Conservation (phyloP, 2,797 vertebrate species). For the Hylomyscus alleni region DNA sequence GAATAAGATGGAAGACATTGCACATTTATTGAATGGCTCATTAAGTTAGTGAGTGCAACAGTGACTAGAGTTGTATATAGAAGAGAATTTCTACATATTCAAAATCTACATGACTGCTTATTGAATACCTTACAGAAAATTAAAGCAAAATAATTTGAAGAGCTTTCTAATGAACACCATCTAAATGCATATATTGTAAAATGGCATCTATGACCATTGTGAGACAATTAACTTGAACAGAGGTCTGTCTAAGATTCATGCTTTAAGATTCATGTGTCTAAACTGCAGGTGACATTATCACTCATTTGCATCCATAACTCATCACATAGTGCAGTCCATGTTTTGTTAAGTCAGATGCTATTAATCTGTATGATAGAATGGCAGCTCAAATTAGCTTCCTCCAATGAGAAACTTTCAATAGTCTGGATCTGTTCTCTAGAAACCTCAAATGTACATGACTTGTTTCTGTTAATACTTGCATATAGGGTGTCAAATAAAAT, state of each 20-base stretch:
- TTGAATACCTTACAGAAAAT: neutral
- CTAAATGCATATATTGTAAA: neutral
- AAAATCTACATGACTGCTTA: neutral
- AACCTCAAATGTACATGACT: neutral
- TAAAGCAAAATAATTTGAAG: neutral
- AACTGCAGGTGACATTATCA: neutral
- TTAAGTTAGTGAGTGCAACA: neutral
- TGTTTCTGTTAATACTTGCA: constrained; percentile 17
- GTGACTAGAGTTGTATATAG: neutral
- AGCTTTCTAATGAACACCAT: neutral
- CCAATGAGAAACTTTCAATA: neutral
- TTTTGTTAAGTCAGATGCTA: constrained; percentile 7
- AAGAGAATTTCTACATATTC: neutral
- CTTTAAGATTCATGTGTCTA: neutral
- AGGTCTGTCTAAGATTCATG: neutral
- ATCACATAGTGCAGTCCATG: neutral
- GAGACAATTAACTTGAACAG: neutral
- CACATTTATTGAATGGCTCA: neutral
- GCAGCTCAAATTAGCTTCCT: neutral
- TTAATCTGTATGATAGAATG: neutral
- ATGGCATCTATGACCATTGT: neutral
- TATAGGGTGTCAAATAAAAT: neutral
- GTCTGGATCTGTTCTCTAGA: neutral
- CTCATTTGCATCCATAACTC: neutral
- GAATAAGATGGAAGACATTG: neutral